phyloP scores from a whole-genome alignment of 2,113 vertebrate species.

The Erinaceus europaeus region DNA sequence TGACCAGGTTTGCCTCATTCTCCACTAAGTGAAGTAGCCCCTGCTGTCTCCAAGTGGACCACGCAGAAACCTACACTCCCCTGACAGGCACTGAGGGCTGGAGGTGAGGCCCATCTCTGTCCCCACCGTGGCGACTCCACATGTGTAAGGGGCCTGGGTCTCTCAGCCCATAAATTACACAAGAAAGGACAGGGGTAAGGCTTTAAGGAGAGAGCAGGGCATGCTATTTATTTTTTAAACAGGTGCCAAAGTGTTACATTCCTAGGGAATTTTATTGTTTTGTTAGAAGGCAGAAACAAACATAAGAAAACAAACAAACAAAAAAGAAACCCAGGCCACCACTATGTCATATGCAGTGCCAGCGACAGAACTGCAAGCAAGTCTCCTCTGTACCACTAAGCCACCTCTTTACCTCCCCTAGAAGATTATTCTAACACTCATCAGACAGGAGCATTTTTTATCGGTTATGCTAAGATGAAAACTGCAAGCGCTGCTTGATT shows the following conservation, averaged over 20 bases:
- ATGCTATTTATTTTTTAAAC: neutral
- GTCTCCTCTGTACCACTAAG: too few relatives aligned
- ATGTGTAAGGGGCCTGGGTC: neutral
- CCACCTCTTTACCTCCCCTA: too few relatives aligned
- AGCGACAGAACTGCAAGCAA: too few relatives aligned
- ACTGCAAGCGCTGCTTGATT: neutral
- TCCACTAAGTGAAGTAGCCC: neutral
- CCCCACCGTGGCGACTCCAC: neutral
- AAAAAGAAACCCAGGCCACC: too few relatives aligned
- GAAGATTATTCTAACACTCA: neutral
- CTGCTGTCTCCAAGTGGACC: neutral
- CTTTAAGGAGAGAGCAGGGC: neutral
- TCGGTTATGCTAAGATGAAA: neutral
- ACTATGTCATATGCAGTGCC: too few relatives aligned
- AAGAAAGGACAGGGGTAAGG: neutral
- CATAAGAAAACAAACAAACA: too few relatives aligned
- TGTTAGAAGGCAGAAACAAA: too few relatives aligned
- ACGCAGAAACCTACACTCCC: neutral
- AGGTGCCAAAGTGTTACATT: neutral
- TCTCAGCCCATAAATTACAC: accelerated
- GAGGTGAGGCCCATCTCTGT: neutral
- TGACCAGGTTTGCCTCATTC: too few relatives aligned
- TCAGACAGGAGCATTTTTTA: neutral
- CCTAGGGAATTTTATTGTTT: neutral
- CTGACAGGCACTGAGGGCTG: neutral